phyloP scores from a whole-genome alignment of 2,113 vertebrate species.

The Triplophysa dalaica region DNA sequence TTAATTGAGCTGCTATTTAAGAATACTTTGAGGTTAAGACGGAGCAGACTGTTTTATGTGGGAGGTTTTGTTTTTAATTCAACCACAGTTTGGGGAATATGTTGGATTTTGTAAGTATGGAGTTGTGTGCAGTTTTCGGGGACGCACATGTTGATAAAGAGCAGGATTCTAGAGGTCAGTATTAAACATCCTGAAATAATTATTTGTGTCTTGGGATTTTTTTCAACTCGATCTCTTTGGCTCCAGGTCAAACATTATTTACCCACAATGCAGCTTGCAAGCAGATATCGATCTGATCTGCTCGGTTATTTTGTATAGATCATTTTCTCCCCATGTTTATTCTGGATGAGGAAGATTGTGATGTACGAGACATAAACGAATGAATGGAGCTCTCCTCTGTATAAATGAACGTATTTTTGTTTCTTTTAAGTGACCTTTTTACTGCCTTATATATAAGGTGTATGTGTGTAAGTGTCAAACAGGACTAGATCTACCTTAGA shows the following conservation, averaged over 20 bases:
- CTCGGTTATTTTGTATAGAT: not conserved
- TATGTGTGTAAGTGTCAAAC: conserved; percentile 46
- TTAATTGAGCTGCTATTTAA: conserved; percentile 56
- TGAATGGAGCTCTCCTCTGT: conserved; percentile 46
- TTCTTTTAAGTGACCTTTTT: conserved; percentile 71
- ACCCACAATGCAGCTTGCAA: too few species aligned
- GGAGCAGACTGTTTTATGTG: not conserved
- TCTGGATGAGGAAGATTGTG: not conserved
- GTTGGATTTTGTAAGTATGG: not conserved
- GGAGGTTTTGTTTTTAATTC: conserved; percentile 25
- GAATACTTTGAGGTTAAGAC: conserved; percentile 32
- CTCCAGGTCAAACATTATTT: too few species aligned
- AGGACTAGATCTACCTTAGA: conserved; percentile 64
- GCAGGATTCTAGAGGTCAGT: not conserved
- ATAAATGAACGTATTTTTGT: conserved; percentile 22
- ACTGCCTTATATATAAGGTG: conserved; percentile 57
- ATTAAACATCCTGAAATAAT: not conserved
- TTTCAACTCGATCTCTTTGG: not conserved
- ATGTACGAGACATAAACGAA: not conserved
- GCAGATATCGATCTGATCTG: too few species aligned
- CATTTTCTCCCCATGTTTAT: not conserved
- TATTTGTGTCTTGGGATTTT: not conserved
- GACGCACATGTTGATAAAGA: not conserved
- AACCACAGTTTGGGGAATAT: not conserved
- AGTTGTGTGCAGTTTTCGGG: conserved; percentile 7